Base-by-base conservation (phyloP, 1,140 invertebrate genomes). In the Capitella teleta region DNA sequence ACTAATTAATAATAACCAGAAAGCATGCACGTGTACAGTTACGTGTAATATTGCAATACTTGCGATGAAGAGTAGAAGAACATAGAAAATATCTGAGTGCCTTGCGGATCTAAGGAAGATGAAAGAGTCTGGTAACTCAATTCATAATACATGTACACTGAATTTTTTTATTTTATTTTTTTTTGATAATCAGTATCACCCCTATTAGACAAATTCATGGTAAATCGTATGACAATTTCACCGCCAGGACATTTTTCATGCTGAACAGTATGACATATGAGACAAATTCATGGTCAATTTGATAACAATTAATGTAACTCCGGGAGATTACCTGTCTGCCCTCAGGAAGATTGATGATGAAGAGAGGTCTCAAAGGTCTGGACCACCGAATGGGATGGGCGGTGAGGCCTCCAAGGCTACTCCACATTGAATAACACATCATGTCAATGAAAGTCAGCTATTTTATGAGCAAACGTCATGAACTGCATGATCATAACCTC, bases 291-390 rank as follows among this genome's bases (percentile, higher is more conserved):
- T n/a, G n/a, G n/a, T n/a, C n/a, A n/a, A n/a, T n/a, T n/a, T n/a
- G n/a, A n/a, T n/a, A n/a, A n/a, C n/a, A n/a, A n/a, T n/a, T n/a
- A n/a, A n/a, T n/a, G n/a, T n/a, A n/a, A n/a, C n/a, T n/a, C n/a
- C n/a, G n/a, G n/a, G n/a, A n/a, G n/a, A n/a, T n/a, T 58, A 74
- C 73, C 62, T 77, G 75, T 54, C 72, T 67, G 49, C 69, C 72
- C 63, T 77, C 75, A 26, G 74, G 67, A 56, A 77, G 74, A 48
- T 77, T 77, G 14, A 77, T 62, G 21, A 76, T 68, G 53, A 77
- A 72, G n/a, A 78, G 57, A 21, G 75, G 72, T 25, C 76, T 56
- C 3, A 77, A 53, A 34, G 68, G 63, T 38, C 75, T 57, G 5
- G 75, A 74, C 68, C 71, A 77, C 34, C 76, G 51, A 23, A 70